Evolutionary conservation across 2,888 invertebrate genomes (phyloP), one percentile per base, ranked within the genome.

Genomic region (Ariolimax columbianus): DNA sequence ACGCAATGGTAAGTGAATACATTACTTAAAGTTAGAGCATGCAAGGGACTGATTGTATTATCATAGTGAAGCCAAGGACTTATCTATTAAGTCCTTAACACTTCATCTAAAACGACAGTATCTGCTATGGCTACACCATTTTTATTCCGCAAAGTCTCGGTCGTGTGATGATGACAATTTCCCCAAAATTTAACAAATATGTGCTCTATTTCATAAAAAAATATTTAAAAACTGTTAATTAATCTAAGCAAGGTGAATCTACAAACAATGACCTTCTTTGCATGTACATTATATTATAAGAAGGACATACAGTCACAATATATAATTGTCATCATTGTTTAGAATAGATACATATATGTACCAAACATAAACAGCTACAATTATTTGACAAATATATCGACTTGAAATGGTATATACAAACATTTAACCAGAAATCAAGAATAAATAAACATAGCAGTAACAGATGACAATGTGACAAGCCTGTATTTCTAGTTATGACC

Each of bases 391-490:
- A 36, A 38, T 77, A 33, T 33, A 77, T 33, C 55, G 59, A 55
- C 59, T 47, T 59, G 55, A 33, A 30, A 75, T n/a, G 47, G 26
- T 77, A 77, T 77, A 6, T 77, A 77, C 77, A 77, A 77, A 33
- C 77, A 77, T 59, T 30, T 59, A 77, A 77, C 75, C 38, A 75
- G 43, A 75, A 43, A 6, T 47, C 26, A 75, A 9, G 6, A 23
- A 30, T 30, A 63, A 63, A 63, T 63, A 63, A 63, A 63, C 30
- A 14, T n/a, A 4, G n/a, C 2, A 3, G n/a, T n/a, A 30, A 14
- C 4, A 63, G 11, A 63, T n/a, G 63, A 63, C 4, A 63, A 30
- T 63, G n/a, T 3, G n/a, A 59, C 59, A 17, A 59, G 23, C 19
- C 4, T 26, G 17, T 17, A n/a, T 59, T 59, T 23, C 23, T 59